Conservation (phyloP, 2,888 invertebrate genomes). For the Theretra japonica region DNA sequence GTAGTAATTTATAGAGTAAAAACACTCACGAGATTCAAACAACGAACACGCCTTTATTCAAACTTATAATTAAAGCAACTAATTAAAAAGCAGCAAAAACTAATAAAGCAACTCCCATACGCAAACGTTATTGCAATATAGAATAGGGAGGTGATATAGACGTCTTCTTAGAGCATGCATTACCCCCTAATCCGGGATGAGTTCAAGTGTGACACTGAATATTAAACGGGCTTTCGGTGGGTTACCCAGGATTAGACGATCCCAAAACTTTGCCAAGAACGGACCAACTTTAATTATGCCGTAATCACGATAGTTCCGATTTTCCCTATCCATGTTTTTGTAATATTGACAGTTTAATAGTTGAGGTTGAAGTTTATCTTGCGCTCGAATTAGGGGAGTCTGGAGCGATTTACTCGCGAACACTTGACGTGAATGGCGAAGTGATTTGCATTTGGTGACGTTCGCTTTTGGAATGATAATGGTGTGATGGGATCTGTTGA, state of each 20-base stretch:
- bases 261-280: conserved; percentile 64
- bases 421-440: neutral
- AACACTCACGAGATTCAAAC: no score
- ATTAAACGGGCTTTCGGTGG: conserved; percentile 69
- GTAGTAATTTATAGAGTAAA: no score
- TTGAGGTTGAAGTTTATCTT: conserved; percentile 24
- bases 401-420: neutral
- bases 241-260: conserved; percentile 69
- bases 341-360: conserved; percentile 40
- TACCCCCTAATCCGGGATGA: conserved; percentile 69
- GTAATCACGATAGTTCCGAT: conserved; percentile 56
- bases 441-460: neutral
- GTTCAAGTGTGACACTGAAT: conserved; percentile 75
- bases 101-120: neutral
- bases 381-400: neutral
- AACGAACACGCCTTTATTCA: no score
- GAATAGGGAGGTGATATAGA: conserved; percentile 29
- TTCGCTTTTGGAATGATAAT: neutral
- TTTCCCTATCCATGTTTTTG: conserved; percentile 49
- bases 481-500: neutral
- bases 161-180: conserved; percentile 52
- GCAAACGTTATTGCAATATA: conserved; percentile 4
- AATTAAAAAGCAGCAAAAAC: neutral
- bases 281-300: conserved; percentile 65
- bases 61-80: neutral